These are phyloP conservation scores for Zaprionus bogoriensis DNA, from an alignment of 2,888 invertebrate genomes.

Conservation along the genomic window DNA sequence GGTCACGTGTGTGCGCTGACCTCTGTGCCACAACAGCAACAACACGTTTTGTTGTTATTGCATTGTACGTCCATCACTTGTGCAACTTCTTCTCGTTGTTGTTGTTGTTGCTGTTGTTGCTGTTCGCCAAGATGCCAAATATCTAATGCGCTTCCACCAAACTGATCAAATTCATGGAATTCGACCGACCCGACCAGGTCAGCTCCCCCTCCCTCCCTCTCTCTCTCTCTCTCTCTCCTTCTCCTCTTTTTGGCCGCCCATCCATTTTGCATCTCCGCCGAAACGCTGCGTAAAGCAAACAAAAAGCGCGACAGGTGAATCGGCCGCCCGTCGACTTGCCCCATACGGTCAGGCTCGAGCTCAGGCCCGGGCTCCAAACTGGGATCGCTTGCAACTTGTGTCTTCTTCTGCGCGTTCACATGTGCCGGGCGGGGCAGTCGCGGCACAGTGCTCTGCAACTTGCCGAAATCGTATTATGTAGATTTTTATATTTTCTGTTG, in stretches of 20 bases:
- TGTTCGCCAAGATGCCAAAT: constrained; percentile 73
- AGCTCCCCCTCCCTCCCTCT: constrained; percentile 25
- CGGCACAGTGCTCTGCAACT: neutral
- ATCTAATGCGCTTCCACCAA: constrained; percentile 75
- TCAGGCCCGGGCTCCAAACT: constrained; percentile 37
- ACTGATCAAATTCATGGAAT: constrained; percentile 79
- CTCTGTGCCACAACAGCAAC: constrained; percentile 47
- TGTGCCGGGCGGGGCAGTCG: neutral
- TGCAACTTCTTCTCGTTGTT: constrained; percentile 24
- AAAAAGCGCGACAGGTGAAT: constrained; percentile 78
- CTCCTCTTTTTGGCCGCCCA: neutral
- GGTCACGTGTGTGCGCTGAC: constrained; percentile 80
- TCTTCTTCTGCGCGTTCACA: constrained; percentile 2
- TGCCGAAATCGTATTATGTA: neutral
- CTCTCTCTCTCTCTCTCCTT: neutral
- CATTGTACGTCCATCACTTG: constrained; percentile 71
- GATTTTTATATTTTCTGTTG: too few species aligned
- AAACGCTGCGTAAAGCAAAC: constrained; percentile 66
- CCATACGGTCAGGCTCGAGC: constrained; percentile 58
- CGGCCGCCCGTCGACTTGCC: constrained; percentile 73
- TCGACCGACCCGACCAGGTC: constrained; percentile 63
- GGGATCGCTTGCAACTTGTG: constrained; percentile 5
- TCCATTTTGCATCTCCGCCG: constrained; percentile 41
- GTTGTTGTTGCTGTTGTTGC: constrained; percentile 30
- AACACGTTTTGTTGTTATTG: constrained; percentile 31